Conservation (phyloP, 2,888 invertebrate species). For the Ectobius pallidus region DNA sequence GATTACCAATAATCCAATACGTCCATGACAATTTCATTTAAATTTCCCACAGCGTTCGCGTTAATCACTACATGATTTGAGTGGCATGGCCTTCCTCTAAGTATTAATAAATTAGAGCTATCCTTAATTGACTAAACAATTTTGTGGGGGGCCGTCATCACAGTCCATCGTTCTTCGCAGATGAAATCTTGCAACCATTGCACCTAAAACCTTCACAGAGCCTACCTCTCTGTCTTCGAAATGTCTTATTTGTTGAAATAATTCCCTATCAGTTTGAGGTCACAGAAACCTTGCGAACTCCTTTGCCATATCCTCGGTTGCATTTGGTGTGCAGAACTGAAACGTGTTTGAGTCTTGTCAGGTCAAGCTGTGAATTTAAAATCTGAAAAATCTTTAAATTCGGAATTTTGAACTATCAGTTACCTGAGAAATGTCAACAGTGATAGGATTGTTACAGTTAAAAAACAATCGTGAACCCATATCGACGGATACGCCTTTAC, state of each 20-base stretch:
- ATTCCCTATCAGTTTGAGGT: neutral
- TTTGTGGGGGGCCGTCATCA: no score
- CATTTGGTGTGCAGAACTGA: neutral
- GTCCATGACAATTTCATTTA: no score
- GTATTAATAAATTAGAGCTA: no score
- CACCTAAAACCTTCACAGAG: neutral
- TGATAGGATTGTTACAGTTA: no score
- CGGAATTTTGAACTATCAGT: no score
- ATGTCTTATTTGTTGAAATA: neutral
- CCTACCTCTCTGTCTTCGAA: neutral
- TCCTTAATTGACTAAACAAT: no score
- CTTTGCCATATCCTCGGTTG: neutral
- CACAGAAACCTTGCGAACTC: neutral
- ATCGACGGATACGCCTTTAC: neutral
- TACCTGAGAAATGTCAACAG: neutral
- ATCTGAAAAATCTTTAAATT: no score
- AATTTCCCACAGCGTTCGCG: no score
- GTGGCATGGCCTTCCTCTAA: no score
- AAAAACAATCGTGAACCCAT: neutral
- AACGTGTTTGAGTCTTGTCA: neutral
- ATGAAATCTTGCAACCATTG: neutral
- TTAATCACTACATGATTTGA: no score
- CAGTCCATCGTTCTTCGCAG: no score
- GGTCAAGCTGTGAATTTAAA: neutral
- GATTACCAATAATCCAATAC: no score